A percentile compares a stretch with the other conserved stretches of the same genome.
Evolutionary conservation across 2,888 invertebrate genomes (phyloP).

Genomic region (Nomada goodeniana): DNA sequence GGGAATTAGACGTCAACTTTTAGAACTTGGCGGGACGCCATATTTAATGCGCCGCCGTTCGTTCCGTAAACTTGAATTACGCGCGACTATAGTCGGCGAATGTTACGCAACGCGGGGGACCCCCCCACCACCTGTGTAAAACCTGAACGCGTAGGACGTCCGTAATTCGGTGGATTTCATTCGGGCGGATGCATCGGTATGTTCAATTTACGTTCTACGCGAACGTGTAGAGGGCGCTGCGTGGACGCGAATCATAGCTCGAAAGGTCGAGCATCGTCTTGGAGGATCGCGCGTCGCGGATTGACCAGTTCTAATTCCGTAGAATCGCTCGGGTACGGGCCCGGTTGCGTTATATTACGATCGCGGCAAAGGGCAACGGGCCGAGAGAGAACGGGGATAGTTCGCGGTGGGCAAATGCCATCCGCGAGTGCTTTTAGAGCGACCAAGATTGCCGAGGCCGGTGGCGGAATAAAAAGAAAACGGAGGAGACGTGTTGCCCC

Average conservation of each 20-base stretch:
- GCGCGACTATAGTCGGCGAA: too few relatives aligned
- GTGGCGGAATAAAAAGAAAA: slow-evolving; percentile 9
- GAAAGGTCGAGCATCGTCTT: neutral
- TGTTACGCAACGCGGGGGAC: too few relatives aligned
- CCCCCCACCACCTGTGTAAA: too few relatives aligned
- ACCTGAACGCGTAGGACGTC: too few relatives aligned
- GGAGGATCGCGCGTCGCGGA: neutral
- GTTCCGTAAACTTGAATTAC: too few relatives aligned
- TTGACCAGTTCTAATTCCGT: neutral
- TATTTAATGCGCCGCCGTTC: neutral
- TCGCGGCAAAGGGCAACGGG: slow-evolving; percentile 22
- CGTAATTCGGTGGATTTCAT: too few relatives aligned
- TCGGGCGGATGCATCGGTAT: too few relatives aligned
- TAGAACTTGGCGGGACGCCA: neutral
- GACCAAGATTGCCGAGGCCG: slow-evolving; percentile 30
- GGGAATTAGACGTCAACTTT: neutral
- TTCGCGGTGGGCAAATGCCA: slow-evolving; percentile 28
- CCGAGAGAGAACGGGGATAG: neutral
- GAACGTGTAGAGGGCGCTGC: neutral
- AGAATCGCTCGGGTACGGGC: neutral
- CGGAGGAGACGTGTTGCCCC: slow-evolving; percentile 30
- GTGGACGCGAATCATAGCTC: neutral
- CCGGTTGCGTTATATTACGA: neutral
- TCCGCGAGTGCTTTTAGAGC: slow-evolving; percentile 30
- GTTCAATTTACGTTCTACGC: too few relatives aligned